These are phyloP conservation scores for Neofelis nebulosa DNA, from an alignment of 2,113 vertebrate species.

Conservation along the genomic window DNA sequence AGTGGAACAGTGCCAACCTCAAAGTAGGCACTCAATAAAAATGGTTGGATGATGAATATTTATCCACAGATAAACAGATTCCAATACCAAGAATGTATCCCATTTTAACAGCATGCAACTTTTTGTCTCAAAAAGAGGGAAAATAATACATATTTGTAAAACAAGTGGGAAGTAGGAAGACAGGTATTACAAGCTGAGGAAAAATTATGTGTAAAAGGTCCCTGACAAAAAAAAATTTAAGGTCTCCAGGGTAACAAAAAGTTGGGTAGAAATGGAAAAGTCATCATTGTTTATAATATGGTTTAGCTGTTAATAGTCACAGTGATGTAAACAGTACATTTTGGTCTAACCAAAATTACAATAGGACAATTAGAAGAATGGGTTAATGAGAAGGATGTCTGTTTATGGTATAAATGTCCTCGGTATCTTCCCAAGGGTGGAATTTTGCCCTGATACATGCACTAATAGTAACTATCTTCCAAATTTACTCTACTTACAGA, in stretches of 20 bases:
- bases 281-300: background rate
- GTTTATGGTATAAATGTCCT: background rate
- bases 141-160: background rate
- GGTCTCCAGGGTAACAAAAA: background rate
- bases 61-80: background rate
- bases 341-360: background rate
- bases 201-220: background rate
- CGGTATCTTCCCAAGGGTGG: background rate
- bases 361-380: background rate
- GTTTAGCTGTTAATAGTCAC: background rate
- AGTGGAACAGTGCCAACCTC: background rate
- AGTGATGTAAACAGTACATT: background rate
- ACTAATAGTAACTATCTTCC: background rate
- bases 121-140: background rate
- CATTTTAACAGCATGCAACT: background rate
- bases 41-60: background rate
- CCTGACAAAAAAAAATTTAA: background rate
- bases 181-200: background rate
- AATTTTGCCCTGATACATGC: background rate
- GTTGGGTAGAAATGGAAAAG: background rate
- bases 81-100: background rate
- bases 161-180: background rate
- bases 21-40: background rate
- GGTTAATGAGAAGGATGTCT: background rate
- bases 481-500: background rate